Evolutionary conservation across 1,140 invertebrate genomes (phyloP), one percentile per base, ranked within the genome.

Genomic region (Tetraneura akinire): DNA sequence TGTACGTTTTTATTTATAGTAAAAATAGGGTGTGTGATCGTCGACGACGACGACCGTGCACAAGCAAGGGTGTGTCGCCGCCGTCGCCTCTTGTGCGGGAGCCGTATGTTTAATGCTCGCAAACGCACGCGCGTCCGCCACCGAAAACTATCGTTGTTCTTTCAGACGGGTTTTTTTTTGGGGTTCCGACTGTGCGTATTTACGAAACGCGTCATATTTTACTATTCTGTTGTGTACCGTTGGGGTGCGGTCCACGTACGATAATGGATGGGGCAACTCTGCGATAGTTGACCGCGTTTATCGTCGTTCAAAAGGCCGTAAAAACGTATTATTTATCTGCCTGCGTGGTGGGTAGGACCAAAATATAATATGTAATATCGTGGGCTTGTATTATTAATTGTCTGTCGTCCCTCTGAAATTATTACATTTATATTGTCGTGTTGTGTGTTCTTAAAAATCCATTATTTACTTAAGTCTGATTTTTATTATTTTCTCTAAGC

Each of bases 271-370:
- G 55, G 53, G 49, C 74, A 78, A 78, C 53, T 37, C 37, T 45
- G 26, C 45, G 57, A 9, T 47, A 18, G 53, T 60, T 78, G 74
- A 57, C 74, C 74, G 42, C 51, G 53, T n/a, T n/a, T n/a, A 57
- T 6, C 11, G 74, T 45, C 55, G 55, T 78, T 78, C 49, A 78
- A 78, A 78, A 78, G 21, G 23, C 23, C 74, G 55, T 78, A 78
- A 78, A 78, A 78, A 78, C 23, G 49, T 62, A 60, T n/a, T n/a
- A n/a, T 60, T 78, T 60, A 78, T 78, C 23, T 62, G 49, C 51
- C 29, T 8, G 32, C 32, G 18, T 74, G 11, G 37, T 29, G n/a
- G 47, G 70, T 47, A 53, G n/a, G 10, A 32, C 49, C 1, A 73
- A 47, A 37, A 42, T 42, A 26, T 62, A 32, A 62, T 32, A 47